Evolutionary conservation across 2,113 vertebrate species (phyloP), one percentile per base, ranked within the genome.

Genomic region (Benitochromis conjunctus): DNA sequence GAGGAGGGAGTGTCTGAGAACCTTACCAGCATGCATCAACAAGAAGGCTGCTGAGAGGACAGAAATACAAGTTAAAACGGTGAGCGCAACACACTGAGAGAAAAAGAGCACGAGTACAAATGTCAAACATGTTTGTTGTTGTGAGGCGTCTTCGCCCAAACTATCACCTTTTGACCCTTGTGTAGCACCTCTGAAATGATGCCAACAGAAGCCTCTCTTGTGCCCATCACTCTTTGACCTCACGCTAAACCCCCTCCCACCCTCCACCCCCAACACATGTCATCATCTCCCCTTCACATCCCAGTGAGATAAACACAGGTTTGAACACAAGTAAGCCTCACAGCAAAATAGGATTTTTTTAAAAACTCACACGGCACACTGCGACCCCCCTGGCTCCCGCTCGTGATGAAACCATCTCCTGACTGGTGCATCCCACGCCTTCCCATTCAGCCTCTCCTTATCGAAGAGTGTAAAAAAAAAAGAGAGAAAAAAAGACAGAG

Each of bases 11-110:
- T 91, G 90, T 90, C 92, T 92, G 87, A 89, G 89, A 91, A 88
- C 84, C 71, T 85, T 89, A 89, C 89, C 87, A 85, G 87, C 91
- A 82, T 93, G 94, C 93, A 92, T 91, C 92, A 93, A 94, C 90
- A 93, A 90, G 79, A 81, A 88, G 92, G 88, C 92, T 92, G 92
- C 94, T 95, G 93, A 95, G 94, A 93, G 86, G 91, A 95, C 91
- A 90, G 86, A 90, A 95, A 93, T 26, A 56, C 36, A 18, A 86
- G 92, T 91, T 81, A 86, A 86, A 91, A 92, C 84, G 85, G 36
- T 0, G 57, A 85, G 55, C 51, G 76, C 46, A 19, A 69, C 81
- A 79, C 69, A 16, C n/a, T 48, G 66, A 19, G 60, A 31, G 43
- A 82, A 62, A 86, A 56, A 84, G 24, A 76, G 55, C 18, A 10